Conservation (phyloP, 2,113 vertebrate species). For the Nansenia antarctica region DNA sequence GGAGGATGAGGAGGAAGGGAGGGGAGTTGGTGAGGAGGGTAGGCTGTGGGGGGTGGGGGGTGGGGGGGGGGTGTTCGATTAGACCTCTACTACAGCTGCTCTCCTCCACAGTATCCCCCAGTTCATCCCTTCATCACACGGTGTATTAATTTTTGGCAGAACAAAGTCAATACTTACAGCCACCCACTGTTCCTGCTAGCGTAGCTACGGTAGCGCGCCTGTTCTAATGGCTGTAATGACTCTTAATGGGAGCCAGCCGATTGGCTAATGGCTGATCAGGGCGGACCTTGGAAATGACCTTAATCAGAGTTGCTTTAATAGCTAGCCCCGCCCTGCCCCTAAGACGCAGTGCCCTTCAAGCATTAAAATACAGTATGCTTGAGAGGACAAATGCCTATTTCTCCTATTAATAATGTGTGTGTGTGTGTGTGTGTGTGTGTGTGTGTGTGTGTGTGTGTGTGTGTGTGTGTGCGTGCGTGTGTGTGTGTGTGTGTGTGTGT, state of each 20-base stretch:
- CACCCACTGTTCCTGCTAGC: not conserved
- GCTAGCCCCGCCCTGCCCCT: not conserved
- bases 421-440: not conserved
- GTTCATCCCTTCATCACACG: not conserved
- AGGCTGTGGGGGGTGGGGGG: not conserved
- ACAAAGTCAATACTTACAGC: not conserved
- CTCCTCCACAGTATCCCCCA: not conserved
- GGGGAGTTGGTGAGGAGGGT: not conserved
- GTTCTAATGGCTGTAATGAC: constrained; percentile 5
- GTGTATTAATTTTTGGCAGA: not conserved
- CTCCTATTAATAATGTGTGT: not conserved
- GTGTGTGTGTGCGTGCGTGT: not conserved
- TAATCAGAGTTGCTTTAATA: not conserved
- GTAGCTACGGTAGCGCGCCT: no score
- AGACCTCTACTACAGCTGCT: not conserved
- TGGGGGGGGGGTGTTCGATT: not conserved
- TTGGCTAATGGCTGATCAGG: not conserved
- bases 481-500: not conserved
- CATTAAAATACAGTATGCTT: constrained; percentile 4
- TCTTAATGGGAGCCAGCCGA: not conserved
- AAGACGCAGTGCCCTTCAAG: not conserved
- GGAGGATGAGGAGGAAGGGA: constrained; percentile 1
- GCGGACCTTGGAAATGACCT: constrained; percentile 2
- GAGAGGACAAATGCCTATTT: not conserved
- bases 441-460: constrained; percentile 5